These are phyloP conservation scores for Sinonovacula constricta DNA, from an alignment of 1,140 invertebrate genomes.

Conservation along the genomic window DNA sequence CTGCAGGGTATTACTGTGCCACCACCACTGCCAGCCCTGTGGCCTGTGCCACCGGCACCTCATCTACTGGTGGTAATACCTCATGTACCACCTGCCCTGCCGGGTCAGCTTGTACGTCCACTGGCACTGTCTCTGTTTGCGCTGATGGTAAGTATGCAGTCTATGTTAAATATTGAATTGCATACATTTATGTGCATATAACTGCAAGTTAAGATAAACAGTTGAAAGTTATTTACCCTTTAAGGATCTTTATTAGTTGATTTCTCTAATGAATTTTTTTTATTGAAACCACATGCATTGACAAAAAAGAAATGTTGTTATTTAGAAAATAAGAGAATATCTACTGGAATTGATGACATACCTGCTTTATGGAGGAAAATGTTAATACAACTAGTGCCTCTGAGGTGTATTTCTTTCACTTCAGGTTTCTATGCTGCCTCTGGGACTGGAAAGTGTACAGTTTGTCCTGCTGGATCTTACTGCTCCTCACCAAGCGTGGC, in stretches of 20 bases:
- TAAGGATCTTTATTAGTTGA: neutral
- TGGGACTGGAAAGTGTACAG: conserved; percentile 61
- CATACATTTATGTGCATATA: too few relatives aligned
- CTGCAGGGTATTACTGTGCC: conserved; percentile 71
- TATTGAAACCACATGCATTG: too few relatives aligned
- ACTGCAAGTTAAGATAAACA: neutral
- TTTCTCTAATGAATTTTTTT: too few relatives aligned
- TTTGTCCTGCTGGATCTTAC: conserved; percentile 64
- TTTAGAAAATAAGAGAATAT: too few relatives aligned
- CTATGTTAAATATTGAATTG: too few relatives aligned
- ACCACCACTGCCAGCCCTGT: conserved; percentile 55
- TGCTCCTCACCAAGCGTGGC: conserved; percentile 55
- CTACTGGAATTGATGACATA: too few relatives aligned
- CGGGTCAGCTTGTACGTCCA: conserved; percentile 71
- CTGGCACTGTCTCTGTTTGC: conserved; percentile 53
- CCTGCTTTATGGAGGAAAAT: too few relatives aligned
- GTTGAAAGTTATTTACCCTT: neutral
- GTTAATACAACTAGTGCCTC: too few relatives aligned
- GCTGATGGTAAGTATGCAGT: too few relatives aligned
- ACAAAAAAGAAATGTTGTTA: too few relatives aligned
- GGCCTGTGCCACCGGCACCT: conserved; percentile 66
- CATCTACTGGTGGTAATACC: conserved; percentile 57
- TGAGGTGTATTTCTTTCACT: conserved; percentile 44
- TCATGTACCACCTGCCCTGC: conserved; percentile 67
- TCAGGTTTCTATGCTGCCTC: conserved; percentile 72